A percentile compares a stretch with the other conserved stretches of the same genome.
These are phyloP conservation scores for Enteromius afrohamiltoni DNA, from an alignment of 2,797 vertebrate species.

Conservation along the genomic window DNA sequence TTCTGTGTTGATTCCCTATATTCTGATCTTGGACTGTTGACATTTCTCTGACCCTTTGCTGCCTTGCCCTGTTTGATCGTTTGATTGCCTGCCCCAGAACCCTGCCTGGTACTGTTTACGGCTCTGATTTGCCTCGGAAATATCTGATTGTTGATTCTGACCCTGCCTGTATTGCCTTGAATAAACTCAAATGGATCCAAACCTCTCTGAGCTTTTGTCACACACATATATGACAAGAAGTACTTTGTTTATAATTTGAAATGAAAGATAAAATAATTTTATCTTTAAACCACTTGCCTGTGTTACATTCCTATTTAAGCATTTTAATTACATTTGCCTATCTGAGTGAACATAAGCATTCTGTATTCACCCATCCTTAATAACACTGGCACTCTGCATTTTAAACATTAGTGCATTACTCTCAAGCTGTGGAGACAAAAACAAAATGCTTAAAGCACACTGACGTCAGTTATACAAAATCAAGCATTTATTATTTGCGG, in stretches of 20 bases:
- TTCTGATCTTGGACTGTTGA: too few species aligned
- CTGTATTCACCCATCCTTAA: conserved; percentile 59
- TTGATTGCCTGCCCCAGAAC: too few species aligned
- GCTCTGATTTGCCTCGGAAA: too few species aligned
- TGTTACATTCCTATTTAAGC: neutral
- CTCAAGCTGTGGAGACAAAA: conserved; percentile 62
- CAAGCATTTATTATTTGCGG: conserved; percentile 70
- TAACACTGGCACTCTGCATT: conserved; percentile 66
- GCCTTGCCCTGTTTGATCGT: too few species aligned
- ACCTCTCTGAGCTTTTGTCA: too few species aligned
- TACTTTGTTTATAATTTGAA: conserved; percentile 20
- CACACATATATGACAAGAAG: neutral
- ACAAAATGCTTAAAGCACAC: conserved; percentile 64
- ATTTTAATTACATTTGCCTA: conserved; percentile 42
- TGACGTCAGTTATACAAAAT: conserved; percentile 65
- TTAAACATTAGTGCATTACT: conserved; percentile 72
- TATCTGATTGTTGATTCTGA: too few species aligned
- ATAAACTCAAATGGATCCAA: too few species aligned
- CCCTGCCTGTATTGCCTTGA: too few species aligned
- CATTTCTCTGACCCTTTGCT: too few species aligned
- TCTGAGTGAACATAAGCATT: conserved; percentile 30
- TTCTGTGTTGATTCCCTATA: too few species aligned
- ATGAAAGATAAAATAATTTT: neutral
- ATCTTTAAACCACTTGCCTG: neutral
- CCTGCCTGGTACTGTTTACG: too few species aligned